Evolutionary conservation across 2,113 vertebrate species (phyloP).

Genomic region (Galemys pyrenaicus): DNA sequence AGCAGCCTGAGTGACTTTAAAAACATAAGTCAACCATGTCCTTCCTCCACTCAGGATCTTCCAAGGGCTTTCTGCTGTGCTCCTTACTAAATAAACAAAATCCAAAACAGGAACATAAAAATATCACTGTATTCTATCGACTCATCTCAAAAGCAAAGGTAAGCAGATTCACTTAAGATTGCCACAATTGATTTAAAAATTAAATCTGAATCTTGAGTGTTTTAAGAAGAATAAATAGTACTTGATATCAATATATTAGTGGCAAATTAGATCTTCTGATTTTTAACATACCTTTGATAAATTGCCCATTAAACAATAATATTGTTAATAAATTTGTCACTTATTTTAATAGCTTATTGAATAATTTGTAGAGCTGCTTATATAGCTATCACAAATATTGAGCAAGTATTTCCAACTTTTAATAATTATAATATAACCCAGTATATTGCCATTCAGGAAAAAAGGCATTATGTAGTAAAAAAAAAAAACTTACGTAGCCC

Average conservation of each 20-base stretch:
- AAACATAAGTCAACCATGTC: background rate
- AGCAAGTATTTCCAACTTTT: background rate
- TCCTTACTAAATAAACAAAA: constrained; percentile 7
- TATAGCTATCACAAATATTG: background rate
- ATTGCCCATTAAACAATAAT: background rate
- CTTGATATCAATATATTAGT: background rate
- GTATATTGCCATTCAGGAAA: background rate
- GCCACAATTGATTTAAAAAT: background rate
- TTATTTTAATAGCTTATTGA: background rate
- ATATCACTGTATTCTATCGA: background rate
- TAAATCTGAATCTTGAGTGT: background rate
- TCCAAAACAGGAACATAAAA: constrained; percentile 37
- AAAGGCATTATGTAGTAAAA: too few relatives aligned
- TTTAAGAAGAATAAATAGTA: background rate
- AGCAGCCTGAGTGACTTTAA: background rate
- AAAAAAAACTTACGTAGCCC: constrained; percentile 8
- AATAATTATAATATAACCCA: background rate
- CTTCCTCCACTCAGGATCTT: background rate
- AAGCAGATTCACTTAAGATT: background rate
- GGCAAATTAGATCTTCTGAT: background rate
- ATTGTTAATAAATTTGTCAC: background rate
- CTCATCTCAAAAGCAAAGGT: constrained; percentile 34
- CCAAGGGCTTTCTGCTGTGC: rapidly evolving
- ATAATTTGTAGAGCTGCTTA: background rate
- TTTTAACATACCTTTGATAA: constrained; percentile 38